Evolutionary conservation across 2,888 invertebrate genomes (phyloP).

Genomic region (Labia minor): DNA sequence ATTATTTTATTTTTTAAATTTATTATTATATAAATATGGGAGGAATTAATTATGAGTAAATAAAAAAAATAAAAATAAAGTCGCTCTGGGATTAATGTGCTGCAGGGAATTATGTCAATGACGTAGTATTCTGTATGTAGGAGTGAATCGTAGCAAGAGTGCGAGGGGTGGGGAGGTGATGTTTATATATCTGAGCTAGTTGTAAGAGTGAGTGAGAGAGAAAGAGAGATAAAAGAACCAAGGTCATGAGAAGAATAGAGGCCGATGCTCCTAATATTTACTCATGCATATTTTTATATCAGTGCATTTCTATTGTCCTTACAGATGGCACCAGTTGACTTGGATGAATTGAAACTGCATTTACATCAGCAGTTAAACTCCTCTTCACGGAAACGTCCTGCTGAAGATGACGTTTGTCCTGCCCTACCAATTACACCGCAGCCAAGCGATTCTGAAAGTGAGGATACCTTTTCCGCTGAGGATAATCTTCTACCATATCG

Average conservation of each 20-base stretch:
- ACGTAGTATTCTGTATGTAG: background rate
- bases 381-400: background rate
- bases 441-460: slow-evolving; percentile 68
- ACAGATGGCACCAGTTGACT: background rate
- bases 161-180: slow-evolving; percentile 15
- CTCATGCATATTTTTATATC: no score
- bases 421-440: slow-evolving; percentile 51
- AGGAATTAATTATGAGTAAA: no score
- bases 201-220: no score
- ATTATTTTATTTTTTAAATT: no score
- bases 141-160: slow-evolving; percentile 17
- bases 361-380: background rate
- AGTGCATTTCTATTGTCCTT: background rate
- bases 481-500: slow-evolving; percentile 40
- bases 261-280: no score
- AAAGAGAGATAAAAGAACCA: no score
- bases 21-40: no score
- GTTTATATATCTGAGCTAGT: slow-evolving; percentile 16
- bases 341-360: background rate
- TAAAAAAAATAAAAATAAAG: no score
- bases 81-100: no score
- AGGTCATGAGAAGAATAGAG: no score
- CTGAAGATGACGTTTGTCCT: slow-evolving; percentile 17
- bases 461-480: slow-evolving; percentile 34
- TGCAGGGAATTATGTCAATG: background rate